Evolutionary conservation across 2,888 invertebrate genomes (phyloP).

Genomic region (Geotrupes spiniger): DNA sequence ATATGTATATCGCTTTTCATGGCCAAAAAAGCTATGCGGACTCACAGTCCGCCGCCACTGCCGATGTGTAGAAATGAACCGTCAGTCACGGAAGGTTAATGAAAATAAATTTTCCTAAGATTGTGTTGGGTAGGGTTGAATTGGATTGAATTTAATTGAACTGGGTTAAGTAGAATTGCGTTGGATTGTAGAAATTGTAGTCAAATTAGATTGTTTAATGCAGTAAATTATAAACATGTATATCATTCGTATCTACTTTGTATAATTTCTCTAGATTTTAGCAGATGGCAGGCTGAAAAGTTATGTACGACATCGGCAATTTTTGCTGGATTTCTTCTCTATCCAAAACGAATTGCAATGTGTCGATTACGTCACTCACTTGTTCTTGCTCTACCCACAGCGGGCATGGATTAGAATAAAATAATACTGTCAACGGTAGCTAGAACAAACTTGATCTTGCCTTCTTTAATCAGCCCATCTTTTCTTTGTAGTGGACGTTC

Average conservation of each 20-base stretch:
- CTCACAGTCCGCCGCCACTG: too few relatives aligned
- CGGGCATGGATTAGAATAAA: constrained; percentile 54
- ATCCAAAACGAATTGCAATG: constrained; percentile 42
- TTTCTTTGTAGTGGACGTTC: constrained; percentile 50
- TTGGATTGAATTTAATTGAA: too few relatives aligned
- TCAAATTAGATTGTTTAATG: too few relatives aligned
- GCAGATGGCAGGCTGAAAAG: constrained; percentile 50
- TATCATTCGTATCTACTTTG: constrained; percentile 37
- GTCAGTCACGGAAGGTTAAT: too few relatives aligned
- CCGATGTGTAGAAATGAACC: too few relatives aligned
- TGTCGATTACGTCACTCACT: constrained; percentile 49
- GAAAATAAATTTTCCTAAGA: too few relatives aligned
- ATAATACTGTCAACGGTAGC: constrained; percentile 46
- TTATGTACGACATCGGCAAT: constrained; percentile 47
- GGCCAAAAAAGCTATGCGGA: too few relatives aligned
- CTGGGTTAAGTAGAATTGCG: too few relatives aligned
- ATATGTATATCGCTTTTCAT: too few relatives aligned
- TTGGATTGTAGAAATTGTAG: too few relatives aligned
- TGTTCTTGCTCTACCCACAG: constrained; percentile 53
- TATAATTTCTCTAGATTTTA: constrained; percentile 49
- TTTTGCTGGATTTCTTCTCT: constrained; percentile 39
- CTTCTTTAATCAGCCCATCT: constrained; percentile 42
- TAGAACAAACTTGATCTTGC: constrained; percentile 41
- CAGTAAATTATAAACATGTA: too few relatives aligned
- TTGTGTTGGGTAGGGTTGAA: too few relatives aligned